Conservation (phyloP, 2,113 vertebrate species). For the Rostratula benghalensis region DNA sequence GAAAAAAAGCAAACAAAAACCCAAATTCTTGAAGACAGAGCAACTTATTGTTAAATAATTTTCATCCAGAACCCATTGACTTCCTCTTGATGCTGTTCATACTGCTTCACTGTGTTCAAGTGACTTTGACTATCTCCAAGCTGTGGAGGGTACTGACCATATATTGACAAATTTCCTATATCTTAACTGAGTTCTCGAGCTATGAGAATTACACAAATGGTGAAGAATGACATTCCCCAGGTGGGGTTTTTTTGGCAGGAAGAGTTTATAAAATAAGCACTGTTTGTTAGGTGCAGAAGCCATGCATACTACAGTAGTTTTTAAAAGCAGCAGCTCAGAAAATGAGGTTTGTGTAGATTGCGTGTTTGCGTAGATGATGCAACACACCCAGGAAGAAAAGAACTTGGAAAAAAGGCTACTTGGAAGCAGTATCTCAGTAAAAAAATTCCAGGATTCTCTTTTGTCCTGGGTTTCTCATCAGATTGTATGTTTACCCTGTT, state of each 20-base stretch:
- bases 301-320: not conserved
- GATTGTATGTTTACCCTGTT: not conserved
- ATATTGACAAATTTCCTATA: not conserved
- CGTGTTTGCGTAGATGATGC: not conserved
- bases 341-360: too few relatives aligned
- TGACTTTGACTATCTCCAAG: not conserved
- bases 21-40: not conserved
- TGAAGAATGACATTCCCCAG: not conserved
- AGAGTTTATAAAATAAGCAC: not conserved
- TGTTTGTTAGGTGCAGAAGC: not conserved
- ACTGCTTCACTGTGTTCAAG: not conserved
- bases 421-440: not conserved
- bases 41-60: not conserved
- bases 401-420: not conserved
- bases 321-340: not conserved
- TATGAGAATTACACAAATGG: not conserved
- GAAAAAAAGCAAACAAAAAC: too few relatives aligned
- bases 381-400: not conserved
- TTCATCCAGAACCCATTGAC: not conserved
- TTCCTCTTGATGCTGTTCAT: not conserved
- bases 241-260: accelerated
- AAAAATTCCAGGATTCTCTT: not conserved
- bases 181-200: not conserved
- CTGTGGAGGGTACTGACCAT: not conserved
- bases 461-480: not conserved